Evolutionary conservation across 2,888 invertebrate species (phyloP), one percentile per base, ranked within the genome.

Genomic region (Dryobota labecula): DNA sequence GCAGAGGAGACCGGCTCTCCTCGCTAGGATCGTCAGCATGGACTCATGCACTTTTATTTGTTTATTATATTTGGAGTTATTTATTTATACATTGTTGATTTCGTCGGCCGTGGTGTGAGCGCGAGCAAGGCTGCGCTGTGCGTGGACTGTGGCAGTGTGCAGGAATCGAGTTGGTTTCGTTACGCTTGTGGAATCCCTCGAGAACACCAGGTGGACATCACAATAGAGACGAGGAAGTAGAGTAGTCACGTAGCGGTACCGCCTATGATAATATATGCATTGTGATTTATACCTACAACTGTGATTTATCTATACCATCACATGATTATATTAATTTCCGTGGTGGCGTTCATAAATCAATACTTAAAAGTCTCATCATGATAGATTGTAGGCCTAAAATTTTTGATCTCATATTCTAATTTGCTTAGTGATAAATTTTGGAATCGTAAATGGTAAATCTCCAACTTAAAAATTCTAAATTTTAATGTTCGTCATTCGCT

Each of bases 381-480:
- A 90, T 95, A 95, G 95, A 94, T 92, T 91, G 94, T 96, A 95
- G 95, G 95, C 95, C 95, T 96, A 95, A 95, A 93, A 94, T 92
- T 93, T 95, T 95, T 96, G 96, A 96, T 96, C 96, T 96, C 96
- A 96, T 95, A 95, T 94, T 95, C 95, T 96, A 93, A 95, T 96
- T 95, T 95, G 95, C 95, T 95, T 95, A 96, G 95, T 94, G 93
- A 93, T 95, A 94, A 92, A 90, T 92, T 94, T 95, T 91, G 94
- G 93, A 92, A 93, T 92, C 89, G 91, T 92, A 91, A 93, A 92
- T 92, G 92, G 92, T 93, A 92, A 93, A 92, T 92, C 91, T 92
- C 92, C 92, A 91, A 92, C 86, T 90, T 89, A 90, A 89, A 95
- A 95, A 95, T 95, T 95, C 95, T 94, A 95, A 95, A 95, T 95